Percentiles rank a stretch among this genome's conserved stretches.
Evolutionary conservation across 1,140 invertebrate species (phyloP).

Genomic region (Brachionus koreanus): DNA sequence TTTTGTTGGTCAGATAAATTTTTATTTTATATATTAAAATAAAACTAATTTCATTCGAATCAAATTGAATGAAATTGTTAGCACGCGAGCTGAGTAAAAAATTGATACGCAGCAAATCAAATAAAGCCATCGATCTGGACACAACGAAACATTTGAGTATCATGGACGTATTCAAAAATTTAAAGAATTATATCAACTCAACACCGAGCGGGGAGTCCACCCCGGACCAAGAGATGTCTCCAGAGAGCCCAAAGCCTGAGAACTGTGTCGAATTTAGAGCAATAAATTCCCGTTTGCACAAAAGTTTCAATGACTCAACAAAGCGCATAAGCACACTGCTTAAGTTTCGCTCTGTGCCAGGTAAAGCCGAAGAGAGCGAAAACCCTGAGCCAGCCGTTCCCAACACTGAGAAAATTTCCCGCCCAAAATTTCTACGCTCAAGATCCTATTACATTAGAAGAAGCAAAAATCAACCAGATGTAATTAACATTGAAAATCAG

Average conservation of each 20-base stretch:
- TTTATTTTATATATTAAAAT: no score
- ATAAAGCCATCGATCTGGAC: background rate
- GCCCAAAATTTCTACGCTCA: slow-evolving; percentile 12
- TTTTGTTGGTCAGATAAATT: no score
- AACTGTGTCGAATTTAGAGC: background rate
- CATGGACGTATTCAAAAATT: background rate
- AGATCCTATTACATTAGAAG: background rate
- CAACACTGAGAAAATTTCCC: background rate
- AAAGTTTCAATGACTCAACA: slow-evolving; percentile 25
- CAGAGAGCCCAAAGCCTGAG: background rate
- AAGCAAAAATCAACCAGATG: background rate
- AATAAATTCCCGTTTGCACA: background rate
- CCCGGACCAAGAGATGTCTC: background rate
- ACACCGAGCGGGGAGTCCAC: background rate
- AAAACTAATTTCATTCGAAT: no score
- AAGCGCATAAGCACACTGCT: background rate
- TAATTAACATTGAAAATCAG: background rate
- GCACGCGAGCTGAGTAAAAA: background rate
- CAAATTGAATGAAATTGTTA: no score
- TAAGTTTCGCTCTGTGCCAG: background rate
- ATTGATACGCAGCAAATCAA: background rate
- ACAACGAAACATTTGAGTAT: background rate
- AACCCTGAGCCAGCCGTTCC: background rate
- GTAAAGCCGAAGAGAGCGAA: background rate
- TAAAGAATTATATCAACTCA: background rate